Conservation (phyloP, 2,888 invertebrate species). For the Dione vanillae region DNA sequence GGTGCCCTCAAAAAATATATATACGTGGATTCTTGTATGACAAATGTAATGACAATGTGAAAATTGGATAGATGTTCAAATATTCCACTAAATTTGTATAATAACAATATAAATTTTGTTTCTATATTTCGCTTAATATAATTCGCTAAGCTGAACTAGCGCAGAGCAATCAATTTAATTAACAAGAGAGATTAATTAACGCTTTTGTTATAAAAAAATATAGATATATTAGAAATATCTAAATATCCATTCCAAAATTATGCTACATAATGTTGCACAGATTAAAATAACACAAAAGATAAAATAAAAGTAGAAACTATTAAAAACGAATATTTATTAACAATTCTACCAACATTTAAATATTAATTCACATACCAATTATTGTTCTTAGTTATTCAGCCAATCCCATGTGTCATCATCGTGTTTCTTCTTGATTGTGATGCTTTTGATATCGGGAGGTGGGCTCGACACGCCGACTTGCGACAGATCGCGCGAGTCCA, state of each 20-base stretch:
- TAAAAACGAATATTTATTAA: no score
- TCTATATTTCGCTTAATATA: no score
- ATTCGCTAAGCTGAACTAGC: no score
- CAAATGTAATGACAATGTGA: not conserved
- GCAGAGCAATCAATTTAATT: no score
- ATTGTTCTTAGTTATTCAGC: constrained; percentile 68
- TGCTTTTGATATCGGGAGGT: constrained; percentile 67
- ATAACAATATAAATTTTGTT: no score
- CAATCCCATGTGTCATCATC: constrained; percentile 76
- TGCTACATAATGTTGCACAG: no score
- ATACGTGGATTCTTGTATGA: not conserved
- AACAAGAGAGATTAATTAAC: no score
- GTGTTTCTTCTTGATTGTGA: constrained; percentile 61
- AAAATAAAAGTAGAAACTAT: not conserved
- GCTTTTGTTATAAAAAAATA: no score
- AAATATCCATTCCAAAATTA: no score
- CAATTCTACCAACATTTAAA: not conserved
- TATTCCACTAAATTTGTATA: not conserved
- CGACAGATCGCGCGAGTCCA: constrained; percentile 71
- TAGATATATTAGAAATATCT: no score
- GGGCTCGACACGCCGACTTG: constrained; percentile 71
- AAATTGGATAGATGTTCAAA: not conserved
- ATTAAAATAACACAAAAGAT: no score
- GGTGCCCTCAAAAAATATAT: not conserved
- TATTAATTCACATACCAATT: constrained; percentile 33